Percentiles rank a stretch among this genome's conserved stretches.
phyloP scores from a whole-genome alignment of 2,113 vertebrate species.

The Thalassoma bifasciatum region DNA sequence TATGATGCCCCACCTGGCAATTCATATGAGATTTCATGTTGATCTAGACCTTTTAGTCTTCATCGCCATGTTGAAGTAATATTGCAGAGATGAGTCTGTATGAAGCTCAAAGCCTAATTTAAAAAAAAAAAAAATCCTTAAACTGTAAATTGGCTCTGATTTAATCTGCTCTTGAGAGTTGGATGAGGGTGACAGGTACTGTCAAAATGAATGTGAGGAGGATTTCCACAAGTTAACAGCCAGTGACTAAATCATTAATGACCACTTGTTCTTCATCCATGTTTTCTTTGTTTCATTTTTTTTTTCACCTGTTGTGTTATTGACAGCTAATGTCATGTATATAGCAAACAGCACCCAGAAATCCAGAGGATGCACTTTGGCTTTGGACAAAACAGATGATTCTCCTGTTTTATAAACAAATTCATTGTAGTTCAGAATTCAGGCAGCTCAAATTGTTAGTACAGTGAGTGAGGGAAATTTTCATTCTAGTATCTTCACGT shows the following conservation, averaged over 20 bases:
- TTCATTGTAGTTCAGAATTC: conserved; percentile 21
- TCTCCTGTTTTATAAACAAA: background rate
- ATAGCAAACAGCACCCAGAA: conserved; percentile 44
- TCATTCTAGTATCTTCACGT: conserved; percentile 26
- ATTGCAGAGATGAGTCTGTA: conserved; percentile 8
- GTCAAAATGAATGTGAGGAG: conserved; percentile 74
- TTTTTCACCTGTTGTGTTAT: conserved; percentile 45
- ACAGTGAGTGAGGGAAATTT: background rate
- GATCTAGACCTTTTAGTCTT: conserved; percentile 30
- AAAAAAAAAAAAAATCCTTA: background rate
- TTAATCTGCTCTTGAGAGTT: conserved; percentile 10
- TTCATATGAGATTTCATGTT: conserved; percentile 8
- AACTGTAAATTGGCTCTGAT: conserved; percentile 13
- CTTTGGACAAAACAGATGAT: conserved; percentile 25
- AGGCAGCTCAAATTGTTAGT: conserved; percentile 22
- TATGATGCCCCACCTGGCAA: conserved; percentile 32
- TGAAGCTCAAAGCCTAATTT: background rate
- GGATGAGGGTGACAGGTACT: conserved; percentile 40
- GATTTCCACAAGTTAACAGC: conserved; percentile 51
- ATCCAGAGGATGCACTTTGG: conserved; percentile 46
- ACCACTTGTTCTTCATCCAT: conserved; percentile 52
- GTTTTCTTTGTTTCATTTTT: conserved; percentile 17
- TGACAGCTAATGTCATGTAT: conserved; percentile 56
- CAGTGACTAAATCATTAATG: conserved; percentile 54
- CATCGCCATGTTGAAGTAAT: conserved; percentile 28